Percentiles rank a stretch among this genome's conserved stretches.
Conservation (phyloP, 2,888 invertebrate genomes). For the Invenusta paracnida region DNA sequence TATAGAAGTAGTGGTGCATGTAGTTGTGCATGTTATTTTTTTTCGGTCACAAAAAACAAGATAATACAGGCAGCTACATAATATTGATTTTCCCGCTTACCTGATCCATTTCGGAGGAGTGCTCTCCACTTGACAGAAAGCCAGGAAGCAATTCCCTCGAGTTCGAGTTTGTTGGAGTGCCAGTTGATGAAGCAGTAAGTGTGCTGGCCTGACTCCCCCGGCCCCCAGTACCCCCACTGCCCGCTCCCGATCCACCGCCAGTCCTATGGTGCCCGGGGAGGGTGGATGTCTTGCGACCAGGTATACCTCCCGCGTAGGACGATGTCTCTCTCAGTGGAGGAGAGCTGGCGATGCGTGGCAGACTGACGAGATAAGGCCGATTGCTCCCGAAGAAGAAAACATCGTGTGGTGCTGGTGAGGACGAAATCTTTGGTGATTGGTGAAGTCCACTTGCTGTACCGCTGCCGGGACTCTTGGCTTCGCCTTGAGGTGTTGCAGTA, state of each 20-base stretch:
- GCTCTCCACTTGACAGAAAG: not conserved
- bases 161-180: not conserved
- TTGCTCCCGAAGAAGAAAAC: conserved; percentile 39
- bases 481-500: too few species aligned
- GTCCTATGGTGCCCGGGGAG: not conserved
- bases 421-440: not conserved
- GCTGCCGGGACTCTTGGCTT: not conserved
- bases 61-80: too few species aligned
- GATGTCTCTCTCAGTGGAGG: not conserved
- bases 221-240: not conserved
- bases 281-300: not conserved
- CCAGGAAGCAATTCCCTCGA: not conserved
- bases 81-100: too few species aligned
- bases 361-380: conserved; percentile 39
- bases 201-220: conserved; percentile 1
- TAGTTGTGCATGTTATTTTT: too few species aligned
- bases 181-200: not conserved
- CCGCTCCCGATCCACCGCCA: not conserved
- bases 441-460: not conserved
- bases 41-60: too few species aligned
- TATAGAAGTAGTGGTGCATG: too few species aligned
- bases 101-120: not conserved
- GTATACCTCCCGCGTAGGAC: not conserved
- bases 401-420: not conserved
- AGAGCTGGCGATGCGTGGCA: conserved; percentile 38